Percentiles rank a stretch among this genome's conserved stretches.
Evolutionary conservation across 2,888 invertebrate species (phyloP).

Genomic region (Perithous albicinctus): DNA sequence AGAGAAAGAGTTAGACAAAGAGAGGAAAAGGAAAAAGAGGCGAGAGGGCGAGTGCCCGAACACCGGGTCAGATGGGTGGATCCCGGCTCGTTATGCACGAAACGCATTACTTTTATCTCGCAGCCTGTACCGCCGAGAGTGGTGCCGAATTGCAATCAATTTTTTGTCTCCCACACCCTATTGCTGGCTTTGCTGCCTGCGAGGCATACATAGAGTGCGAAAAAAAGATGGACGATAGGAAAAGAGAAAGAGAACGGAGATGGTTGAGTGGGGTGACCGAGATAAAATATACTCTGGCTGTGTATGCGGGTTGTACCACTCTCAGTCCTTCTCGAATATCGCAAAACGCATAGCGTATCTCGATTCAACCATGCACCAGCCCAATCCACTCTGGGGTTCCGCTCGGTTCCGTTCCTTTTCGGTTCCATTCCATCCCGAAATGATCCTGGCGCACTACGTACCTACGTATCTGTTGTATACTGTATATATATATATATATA

Average conservation of each 20-base stretch:
- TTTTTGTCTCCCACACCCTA: conserved; percentile 77
- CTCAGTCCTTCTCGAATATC: conserved; percentile 42
- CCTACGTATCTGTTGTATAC: conserved; percentile 44
- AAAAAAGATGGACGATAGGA: not conserved
- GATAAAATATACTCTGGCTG: conserved; percentile 54
- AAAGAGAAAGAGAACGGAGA: conserved; percentile 1
- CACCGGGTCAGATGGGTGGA: conserved; percentile 67
- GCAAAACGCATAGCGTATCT: conserved; percentile 46
- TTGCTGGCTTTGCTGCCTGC: conserved; percentile 26
- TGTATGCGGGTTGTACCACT: conserved; percentile 41
- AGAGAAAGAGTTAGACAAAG: conserved; percentile 34
- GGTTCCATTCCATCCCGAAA: conserved; percentile 74
- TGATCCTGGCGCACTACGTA: conserved; percentile 73
- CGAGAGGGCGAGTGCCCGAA: conserved; percentile 60
- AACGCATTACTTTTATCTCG: conserved; percentile 81
- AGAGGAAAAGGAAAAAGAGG: conserved; percentile 21
- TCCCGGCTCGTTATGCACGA: conserved; percentile 79
- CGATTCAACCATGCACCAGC: conserved; percentile 46
- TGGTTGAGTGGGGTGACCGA: conserved; percentile 51
- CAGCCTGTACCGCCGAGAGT: conserved; percentile 74
- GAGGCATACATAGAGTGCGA: conserved; percentile 47
- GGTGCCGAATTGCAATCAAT: conserved; percentile 82
- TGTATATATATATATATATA: conserved; percentile 25
- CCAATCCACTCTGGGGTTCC: conserved; percentile 76
- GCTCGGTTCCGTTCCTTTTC: conserved; percentile 72